Evolutionary conservation across 2,113 vertebrate species (phyloP).

Genomic region (Alectura lathami): DNA sequence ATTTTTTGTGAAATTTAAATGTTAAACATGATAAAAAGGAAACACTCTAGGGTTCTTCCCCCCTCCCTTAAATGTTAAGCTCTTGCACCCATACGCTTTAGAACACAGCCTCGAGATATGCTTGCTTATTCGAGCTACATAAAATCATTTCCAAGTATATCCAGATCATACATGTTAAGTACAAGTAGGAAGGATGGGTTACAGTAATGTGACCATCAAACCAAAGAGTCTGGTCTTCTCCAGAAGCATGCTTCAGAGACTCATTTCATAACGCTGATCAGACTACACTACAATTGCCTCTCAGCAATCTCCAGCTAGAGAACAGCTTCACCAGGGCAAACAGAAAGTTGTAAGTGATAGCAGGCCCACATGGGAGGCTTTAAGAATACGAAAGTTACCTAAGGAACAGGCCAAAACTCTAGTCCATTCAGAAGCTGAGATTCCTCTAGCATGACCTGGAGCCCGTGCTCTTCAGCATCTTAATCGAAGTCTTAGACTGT

Average conservation of each 20-base stretch:
- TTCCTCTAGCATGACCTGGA: background rate
- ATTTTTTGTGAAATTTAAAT: background rate
- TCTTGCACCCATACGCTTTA: background rate
- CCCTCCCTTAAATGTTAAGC: no score
- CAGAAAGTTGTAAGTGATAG: accelerated
- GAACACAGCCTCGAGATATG: background rate
- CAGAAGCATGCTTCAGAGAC: background rate
- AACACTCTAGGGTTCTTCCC: no score
- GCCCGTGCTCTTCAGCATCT: no score
- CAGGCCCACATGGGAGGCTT: background rate
- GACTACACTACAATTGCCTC: background rate
- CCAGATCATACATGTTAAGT: background rate
- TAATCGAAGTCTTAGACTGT: no score
- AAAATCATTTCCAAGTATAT: background rate
- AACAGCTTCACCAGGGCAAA: background rate
- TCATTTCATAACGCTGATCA: background rate
- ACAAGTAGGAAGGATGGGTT: accelerated
- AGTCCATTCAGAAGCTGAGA: background rate
- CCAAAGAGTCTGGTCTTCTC: background rate
- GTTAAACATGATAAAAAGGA: no score
- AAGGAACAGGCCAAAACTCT: background rate
- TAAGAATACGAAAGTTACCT: background rate
- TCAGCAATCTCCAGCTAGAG: background rate
- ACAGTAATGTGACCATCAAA: background rate
- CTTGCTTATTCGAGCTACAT: background rate